Percentiles rank a stretch among this genome's conserved stretches.
Conservation (phyloP, 2,113 vertebrate species). For the Nesoenas mayeri region DNA sequence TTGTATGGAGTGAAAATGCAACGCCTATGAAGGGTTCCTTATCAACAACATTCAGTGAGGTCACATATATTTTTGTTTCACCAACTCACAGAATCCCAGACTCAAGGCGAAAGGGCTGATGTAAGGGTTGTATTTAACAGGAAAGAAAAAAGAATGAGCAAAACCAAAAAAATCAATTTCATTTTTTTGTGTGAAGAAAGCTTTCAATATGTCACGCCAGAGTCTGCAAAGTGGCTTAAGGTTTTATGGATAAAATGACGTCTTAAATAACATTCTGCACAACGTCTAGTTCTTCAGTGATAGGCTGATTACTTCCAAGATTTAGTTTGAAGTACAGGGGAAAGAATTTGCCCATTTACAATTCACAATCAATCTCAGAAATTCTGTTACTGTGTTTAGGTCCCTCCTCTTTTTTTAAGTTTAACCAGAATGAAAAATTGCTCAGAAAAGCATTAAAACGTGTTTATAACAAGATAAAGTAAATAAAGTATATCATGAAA, state of each 20-base stretch:
- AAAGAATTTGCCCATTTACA: neutral
- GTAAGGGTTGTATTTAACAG: slow-evolving; percentile 40
- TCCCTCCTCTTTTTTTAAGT: neutral
- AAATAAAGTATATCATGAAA: neutral
- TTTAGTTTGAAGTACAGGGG: neutral
- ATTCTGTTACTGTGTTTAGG: neutral
- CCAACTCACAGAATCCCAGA: slow-evolving; percentile 14
- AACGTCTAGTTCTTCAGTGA: neutral
- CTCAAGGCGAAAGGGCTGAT: slow-evolving; percentile 20
- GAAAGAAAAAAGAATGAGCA: neutral
- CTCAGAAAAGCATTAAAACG: neutral
- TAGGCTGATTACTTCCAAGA: neutral
- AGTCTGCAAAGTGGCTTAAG: neutral
- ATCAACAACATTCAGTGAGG: neutral
- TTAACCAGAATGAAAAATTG: neutral
- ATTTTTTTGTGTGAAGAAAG: slow-evolving; percentile 60
- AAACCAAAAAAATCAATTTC: neutral
- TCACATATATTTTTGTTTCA: neutral
- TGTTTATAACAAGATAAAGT: neutral
- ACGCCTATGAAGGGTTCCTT: neutral
- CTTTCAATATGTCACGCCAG: slow-evolving; percentile 10
- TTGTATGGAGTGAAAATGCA: neutral
- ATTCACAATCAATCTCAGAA: neutral
- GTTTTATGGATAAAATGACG: slow-evolving; percentile 44
- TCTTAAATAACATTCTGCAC: neutral